Base-by-base conservation (phyloP, 2,113 vertebrate genomes). In the Labeo rohita region DNA sequence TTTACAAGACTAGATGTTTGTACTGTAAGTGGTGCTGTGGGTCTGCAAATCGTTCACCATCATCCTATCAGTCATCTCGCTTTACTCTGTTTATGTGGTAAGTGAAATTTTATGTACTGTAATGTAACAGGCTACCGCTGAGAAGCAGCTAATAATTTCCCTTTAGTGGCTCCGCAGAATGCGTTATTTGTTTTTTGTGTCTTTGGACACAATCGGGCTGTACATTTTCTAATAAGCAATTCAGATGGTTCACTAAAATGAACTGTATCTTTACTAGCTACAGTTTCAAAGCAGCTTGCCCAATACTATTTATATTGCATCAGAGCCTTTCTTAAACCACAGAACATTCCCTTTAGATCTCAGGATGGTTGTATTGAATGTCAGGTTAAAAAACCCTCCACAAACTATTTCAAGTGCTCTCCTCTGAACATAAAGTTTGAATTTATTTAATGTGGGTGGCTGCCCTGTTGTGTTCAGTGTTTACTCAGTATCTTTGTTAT, bases 361-460 rank as follows among this genome's bases (percentile, higher is more conserved):
- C 16, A 50, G 16, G 47, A 70, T 10, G n/a, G n/a, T 82, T 68
- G 63, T 52, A 65, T 49, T 80, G 39, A 34, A 68, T 65, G 79
- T 81, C 23, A 74, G 39, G 18, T 34, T 21, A 21, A 54, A 59
- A 54, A 28, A 72, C 18, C 28, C 43, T 52, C 3, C 12, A 68
- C 50, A 73, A 36, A 80, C 36, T 23, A 50, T 66, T 76, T 39
- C 85, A 56, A 49, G 49, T 23, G 54, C 43, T 56, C 78, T 49
- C 66, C 34, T 68, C 73, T 66, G 74, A 70, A 79, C 43, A 45
- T 21, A 59, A 80, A 87, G 72, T 66, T 83, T 39, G 18, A 28
- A 47, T 65, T 28, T 61, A 28, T 87, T 87, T 61, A 68, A 6
- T n/a, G 74, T 87, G 82, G 75, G 52, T 13, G 50, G 74, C 39